phyloP scores from a whole-genome alignment of 2,888 invertebrate species.

The Calliphora vomitoria region DNA sequence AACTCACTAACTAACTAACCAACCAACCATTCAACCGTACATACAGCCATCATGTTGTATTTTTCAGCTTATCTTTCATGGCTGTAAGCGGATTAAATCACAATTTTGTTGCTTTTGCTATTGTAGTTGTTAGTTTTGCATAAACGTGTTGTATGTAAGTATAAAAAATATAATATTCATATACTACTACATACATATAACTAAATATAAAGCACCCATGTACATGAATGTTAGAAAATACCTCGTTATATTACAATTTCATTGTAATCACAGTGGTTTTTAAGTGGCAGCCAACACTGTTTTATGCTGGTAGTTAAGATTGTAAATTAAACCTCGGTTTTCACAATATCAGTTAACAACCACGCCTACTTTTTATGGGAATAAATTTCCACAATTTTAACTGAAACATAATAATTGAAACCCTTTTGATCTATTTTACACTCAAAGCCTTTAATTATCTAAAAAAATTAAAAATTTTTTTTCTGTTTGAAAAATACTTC shows the following conservation, averaged over 20 bases:
- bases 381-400: too few species aligned
- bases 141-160: constrained; percentile 36
- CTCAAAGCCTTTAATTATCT: too few species aligned
- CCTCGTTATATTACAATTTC: constrained; percentile 41
- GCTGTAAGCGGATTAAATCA: constrained; percentile 77
- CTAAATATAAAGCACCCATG: background rate
- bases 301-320: background rate
- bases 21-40: constrained; percentile 5
- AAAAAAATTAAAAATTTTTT: too few species aligned
- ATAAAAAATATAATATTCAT: constrained; percentile 16
- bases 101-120: constrained; percentile 68
- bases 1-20: background rate
- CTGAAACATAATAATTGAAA: too few species aligned
- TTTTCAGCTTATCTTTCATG: constrained; percentile 74
- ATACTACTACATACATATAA: background rate
- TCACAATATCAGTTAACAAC: too few species aligned
- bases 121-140: constrained; percentile 64
- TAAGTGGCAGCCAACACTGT: too few species aligned
- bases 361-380: too few species aligned
- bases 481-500: background rate
- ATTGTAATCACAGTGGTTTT: constrained; percentile 30
- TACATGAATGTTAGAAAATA: background rate
- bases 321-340: background rate
- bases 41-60: constrained; percentile 49
- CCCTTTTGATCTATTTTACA: too few species aligned